A percentile compares a stretch with the other conserved stretches of the same genome.
phyloP scores from a whole-genome alignment of 2,888 invertebrate genomes.

The Tridacna gigas region DNA sequence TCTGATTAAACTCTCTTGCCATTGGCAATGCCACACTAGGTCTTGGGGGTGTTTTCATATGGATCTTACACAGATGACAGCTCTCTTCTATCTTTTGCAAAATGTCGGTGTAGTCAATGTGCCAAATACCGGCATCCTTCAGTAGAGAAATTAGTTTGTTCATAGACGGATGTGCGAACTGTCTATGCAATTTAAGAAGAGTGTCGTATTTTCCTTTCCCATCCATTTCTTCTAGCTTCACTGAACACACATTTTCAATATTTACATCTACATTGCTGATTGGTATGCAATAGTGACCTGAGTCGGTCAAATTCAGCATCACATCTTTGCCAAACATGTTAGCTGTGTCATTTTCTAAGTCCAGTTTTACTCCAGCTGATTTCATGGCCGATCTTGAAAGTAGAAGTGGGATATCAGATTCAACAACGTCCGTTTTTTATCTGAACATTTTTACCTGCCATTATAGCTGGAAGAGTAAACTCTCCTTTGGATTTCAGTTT shows the following conservation, averaged over 20 bases:
- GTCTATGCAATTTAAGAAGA: slow-evolving; percentile 54
- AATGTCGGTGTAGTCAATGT: slow-evolving; percentile 48
- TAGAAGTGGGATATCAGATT: slow-evolving; percentile 33
- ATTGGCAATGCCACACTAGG: slow-evolving; percentile 46
- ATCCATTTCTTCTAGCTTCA: slow-evolving; percentile 37
- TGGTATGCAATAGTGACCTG: slow-evolving; percentile 49
- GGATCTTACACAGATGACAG: slow-evolving; percentile 21
- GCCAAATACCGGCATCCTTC: slow-evolving; percentile 46
- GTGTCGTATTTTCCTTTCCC: slow-evolving; percentile 25
- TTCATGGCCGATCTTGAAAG: slow-evolving; percentile 46
- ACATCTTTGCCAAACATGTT: slow-evolving; percentile 40
- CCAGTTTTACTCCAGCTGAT: slow-evolving; percentile 41
- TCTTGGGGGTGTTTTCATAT: slow-evolving; percentile 45
- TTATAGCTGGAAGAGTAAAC: not conserved
- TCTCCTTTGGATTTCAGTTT: slow-evolving; percentile 40
- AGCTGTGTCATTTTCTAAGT: slow-evolving; percentile 54
- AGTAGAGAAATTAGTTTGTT: slow-evolving; percentile 30
- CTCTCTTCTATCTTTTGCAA: slow-evolving; percentile 9
- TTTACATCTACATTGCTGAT: slow-evolving; percentile 31
- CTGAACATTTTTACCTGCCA: slow-evolving; percentile 13
- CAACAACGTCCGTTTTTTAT: slow-evolving; percentile 33
- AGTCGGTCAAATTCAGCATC: slow-evolving; percentile 42
- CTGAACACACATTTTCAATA: slow-evolving; percentile 46
- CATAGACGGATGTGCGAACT: slow-evolving; percentile 60
- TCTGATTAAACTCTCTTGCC: slow-evolving; percentile 46